phyloP scores from a whole-genome alignment of 2,113 vertebrate species.

The Typhlomys cinereus region DNA sequence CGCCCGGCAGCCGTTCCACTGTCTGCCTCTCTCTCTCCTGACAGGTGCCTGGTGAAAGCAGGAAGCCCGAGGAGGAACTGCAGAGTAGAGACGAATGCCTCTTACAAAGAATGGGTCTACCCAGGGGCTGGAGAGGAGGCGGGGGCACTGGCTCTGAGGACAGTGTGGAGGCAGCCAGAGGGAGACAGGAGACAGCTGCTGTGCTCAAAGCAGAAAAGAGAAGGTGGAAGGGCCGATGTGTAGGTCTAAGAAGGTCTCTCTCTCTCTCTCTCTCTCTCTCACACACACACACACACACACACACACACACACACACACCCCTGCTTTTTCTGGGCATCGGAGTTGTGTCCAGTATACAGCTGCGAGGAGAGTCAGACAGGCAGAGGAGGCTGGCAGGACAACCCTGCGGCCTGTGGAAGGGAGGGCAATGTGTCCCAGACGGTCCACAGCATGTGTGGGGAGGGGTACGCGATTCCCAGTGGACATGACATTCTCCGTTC shows the following conservation, averaged over 20 bases:
- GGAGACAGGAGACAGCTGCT: slow-evolving; percentile 46
- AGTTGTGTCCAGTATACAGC: background rate
- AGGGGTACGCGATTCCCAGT: background rate
- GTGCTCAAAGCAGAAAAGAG: slow-evolving; percentile 34
- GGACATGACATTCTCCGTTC: background rate
- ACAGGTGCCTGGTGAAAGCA: slow-evolving; percentile 4
- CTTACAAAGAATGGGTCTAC: slow-evolving; percentile 51
- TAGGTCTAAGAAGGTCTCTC: no score
- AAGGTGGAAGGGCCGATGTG: background rate
- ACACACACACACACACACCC: background rate
- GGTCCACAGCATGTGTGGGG: background rate
- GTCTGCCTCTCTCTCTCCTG: slow-evolving; percentile 52
- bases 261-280: no score
- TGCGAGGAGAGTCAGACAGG: background rate
- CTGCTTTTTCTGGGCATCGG: slow-evolving; percentile 9
- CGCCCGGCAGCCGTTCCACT: background rate
- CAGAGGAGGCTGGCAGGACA: slow-evolving; percentile 33
- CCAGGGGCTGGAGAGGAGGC: slow-evolving; percentile 24
- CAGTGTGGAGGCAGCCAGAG: rapidly evolving
- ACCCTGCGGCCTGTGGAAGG: background rate
- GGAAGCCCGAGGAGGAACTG: slow-evolving; percentile 50
- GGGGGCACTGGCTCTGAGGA: background rate
- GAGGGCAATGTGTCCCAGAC: background rate
- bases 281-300: background rate
- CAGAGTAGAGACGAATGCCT: slow-evolving; percentile 2